phyloP scores from a whole-genome alignment of 2,888 invertebrate genomes.

The Ferrisia virgata region DNA sequence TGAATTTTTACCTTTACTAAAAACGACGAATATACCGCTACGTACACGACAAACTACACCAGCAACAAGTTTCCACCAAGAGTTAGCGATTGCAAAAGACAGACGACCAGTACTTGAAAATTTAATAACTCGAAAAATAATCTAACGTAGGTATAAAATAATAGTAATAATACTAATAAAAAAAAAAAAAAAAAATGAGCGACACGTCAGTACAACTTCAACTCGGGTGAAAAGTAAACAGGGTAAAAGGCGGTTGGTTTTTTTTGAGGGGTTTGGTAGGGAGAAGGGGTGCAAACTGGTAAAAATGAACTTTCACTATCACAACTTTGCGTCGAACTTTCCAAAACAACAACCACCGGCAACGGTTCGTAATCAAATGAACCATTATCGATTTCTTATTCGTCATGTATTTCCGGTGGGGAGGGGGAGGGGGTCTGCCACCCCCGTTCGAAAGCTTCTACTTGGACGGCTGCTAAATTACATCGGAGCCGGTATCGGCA shows the following conservation, averaged over 20 bases:
- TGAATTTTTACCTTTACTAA: too few species aligned
- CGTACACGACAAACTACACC: background rate
- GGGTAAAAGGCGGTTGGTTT: too few species aligned
- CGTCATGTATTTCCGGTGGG: background rate
- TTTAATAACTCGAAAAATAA: background rate
- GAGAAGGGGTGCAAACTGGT: background rate
- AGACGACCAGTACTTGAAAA: background rate
- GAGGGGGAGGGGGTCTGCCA: background rate
- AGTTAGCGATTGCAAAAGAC: conserved; percentile 7
- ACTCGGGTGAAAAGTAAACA: background rate
- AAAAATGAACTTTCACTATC: conserved; percentile 3
- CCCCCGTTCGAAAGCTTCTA: too few species aligned
- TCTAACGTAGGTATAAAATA: too few species aligned
- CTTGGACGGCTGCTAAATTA: too few species aligned
- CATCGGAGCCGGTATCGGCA: too few species aligned
- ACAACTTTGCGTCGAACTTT: too few species aligned
- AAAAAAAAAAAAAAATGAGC: too few species aligned
- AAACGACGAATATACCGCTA: background rate
- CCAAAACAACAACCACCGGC: background rate
- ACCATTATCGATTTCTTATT: background rate
- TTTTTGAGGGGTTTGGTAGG: too few species aligned
- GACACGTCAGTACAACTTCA: background rate
- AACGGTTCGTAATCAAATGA: background rate
- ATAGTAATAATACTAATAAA: too few species aligned
- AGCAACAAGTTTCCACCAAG: background rate